Percentiles rank a stretch among this genome's conserved stretches.
phyloP scores from a whole-genome alignment of 2,113 vertebrate genomes.

The Acrocephalus kingi region DNA sequence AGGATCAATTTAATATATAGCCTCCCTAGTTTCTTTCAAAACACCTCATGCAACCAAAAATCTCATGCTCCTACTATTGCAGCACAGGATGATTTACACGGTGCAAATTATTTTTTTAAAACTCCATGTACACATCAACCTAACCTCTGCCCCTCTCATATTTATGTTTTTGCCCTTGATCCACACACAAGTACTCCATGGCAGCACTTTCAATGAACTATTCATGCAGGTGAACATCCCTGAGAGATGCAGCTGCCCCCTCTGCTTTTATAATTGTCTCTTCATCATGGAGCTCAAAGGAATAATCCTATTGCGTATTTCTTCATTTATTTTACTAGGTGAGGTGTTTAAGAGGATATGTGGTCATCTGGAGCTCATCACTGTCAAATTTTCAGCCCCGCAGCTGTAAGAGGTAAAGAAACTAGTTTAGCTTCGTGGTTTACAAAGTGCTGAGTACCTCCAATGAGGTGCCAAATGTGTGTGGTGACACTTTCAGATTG shows the following conservation, averaged over 20 bases:
- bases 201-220: background rate
- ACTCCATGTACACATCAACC: background rate
- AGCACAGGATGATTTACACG: background rate
- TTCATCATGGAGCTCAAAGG: background rate
- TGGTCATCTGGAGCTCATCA: slow-evolving; percentile 59
- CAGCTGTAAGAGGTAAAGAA: slow-evolving; percentile 13
- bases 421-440: slow-evolving; percentile 6
- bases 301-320: slow-evolving; percentile 19
- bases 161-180: background rate
- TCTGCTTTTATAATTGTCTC: background rate
- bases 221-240: background rate
- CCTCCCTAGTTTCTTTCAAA: background rate
- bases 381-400: background rate
- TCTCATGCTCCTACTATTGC: background rate
- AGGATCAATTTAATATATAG: background rate
- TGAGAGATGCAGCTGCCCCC: background rate
- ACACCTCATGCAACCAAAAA: background rate
- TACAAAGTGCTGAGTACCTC: slow-evolving; percentile 43
- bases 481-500: background rate
- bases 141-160: background rate
- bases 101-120: background rate
- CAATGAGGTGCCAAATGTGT: slow-evolving; percentile 23
- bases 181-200: background rate
- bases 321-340: slow-evolving; percentile 50
- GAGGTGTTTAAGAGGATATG: slow-evolving; percentile 44